phyloP scores from a whole-genome alignment of 2,888 invertebrate genomes.

The Nysson spinosus region DNA sequence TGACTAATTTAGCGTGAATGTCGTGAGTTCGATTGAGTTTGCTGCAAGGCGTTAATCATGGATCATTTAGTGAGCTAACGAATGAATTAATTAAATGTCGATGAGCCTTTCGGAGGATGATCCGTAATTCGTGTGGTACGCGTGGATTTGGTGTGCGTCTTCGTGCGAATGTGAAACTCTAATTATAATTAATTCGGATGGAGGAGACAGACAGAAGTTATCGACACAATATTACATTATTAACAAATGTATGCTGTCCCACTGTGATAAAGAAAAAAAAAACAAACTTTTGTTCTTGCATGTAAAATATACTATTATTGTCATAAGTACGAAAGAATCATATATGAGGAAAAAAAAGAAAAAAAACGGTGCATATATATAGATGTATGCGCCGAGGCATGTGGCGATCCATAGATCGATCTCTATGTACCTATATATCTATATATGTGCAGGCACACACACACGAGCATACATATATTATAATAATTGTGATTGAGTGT shows the following conservation, averaged over 20 bases:
- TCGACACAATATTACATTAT: slow-evolving; percentile 69
- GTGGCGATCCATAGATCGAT: slow-evolving; percentile 47
- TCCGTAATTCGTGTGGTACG: too few species aligned
- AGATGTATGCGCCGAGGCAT: slow-evolving; percentile 42
- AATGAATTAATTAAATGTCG: slow-evolving; percentile 10
- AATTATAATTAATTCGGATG: too few species aligned
- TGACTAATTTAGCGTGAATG: slow-evolving; percentile 6
- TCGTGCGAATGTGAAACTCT: too few species aligned
- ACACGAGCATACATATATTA: slow-evolving; percentile 8
- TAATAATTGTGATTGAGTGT: slow-evolving; percentile 50
- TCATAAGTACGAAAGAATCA: slow-evolving; percentile 65
- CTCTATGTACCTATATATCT: slow-evolving; percentile 46
- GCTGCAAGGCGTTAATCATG: slow-evolving; percentile 50
- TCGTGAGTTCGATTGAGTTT: too few species aligned
- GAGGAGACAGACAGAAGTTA: slow-evolving; percentile 33
- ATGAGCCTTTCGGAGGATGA: too few species aligned
- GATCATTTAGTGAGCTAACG: slow-evolving; percentile 39
- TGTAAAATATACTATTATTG: slow-evolving; percentile 74
- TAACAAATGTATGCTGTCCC: slow-evolving; percentile 76
- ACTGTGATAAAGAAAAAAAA: slow-evolving; percentile 78
- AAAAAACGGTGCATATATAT: slow-evolving; percentile 47
- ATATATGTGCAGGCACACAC: slow-evolving; percentile 36
- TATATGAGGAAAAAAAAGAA: slow-evolving; percentile 36
- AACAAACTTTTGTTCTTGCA: slow-evolving; percentile 76
- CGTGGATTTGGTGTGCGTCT: too few species aligned